Base-by-base conservation (phyloP, 2,797 vertebrate species). In the Busarellus nigricollis region DNA sequence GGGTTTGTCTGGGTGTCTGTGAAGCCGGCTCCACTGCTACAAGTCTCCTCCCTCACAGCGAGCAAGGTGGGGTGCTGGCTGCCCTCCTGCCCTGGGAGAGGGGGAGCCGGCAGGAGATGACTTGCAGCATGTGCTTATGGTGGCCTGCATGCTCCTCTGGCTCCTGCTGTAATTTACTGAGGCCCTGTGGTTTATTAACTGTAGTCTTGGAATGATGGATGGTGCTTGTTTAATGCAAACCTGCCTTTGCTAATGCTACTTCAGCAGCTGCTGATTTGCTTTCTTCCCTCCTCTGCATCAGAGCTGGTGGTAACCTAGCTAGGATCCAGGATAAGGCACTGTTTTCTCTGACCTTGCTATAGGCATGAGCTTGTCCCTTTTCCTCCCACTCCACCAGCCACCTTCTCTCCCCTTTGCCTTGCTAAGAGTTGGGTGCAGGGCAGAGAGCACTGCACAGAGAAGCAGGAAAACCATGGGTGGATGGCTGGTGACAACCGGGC, bases 211-310 rank as follows among this genome's bases (percentile, higher is more conserved):
- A 47, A 58, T 93, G 91, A 96, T 79, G 91, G 89, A 95, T 92
- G 81, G 42, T 13, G 47, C 89, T 85, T 54, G 47, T 90, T 88
- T 83, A 76, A 88, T 47, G 59, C 62, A 61, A 90, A 49, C 37
- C 58, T 83, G 89, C 70, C 73, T 61, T 59, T 63, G 65, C 33
- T 77, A 69, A 65, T 70, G 83, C 90, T 79, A 15, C 77, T 80
- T 86, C 83, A 87, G 86, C 70, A 90, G 49, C 70, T 92, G 80
- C 73, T 90, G 84, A 28, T 93, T 67, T 84, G 74, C 77, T 89
- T 81, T 84, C 54, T 71, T 21, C 26, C 15, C 20, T 93, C 13
- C 29, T 38, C 52, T 66, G 63, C 25, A 6, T 19, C 55, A 67
- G 61, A 85, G 69, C n/a, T 16, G 9, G 10, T 16, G 10, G 50